A percentile compares a stretch with the other conserved stretches of the same genome.
phyloP scores from a whole-genome alignment of 1,140 invertebrate species.

The Neuroterus valhalla region DNA sequence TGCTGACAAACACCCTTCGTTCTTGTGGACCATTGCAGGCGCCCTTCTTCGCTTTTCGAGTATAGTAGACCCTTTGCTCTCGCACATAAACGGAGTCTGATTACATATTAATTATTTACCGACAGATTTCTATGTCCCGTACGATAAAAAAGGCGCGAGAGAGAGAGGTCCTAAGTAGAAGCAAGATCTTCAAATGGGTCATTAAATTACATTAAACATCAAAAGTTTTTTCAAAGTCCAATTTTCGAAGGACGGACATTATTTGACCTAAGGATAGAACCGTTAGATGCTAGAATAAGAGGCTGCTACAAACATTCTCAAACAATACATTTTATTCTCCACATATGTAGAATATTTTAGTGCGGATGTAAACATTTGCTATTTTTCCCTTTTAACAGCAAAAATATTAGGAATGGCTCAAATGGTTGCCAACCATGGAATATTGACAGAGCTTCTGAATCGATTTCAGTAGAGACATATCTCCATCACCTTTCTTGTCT shows the following conservation, averaged over 20 bases:
- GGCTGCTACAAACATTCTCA: too few species aligned
- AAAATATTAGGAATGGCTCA: too few species aligned
- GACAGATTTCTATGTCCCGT: conserved; percentile 51
- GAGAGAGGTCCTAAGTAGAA: conserved; percentile 40
- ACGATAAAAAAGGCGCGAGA: background rate
- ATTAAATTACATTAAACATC: conserved; percentile 68
- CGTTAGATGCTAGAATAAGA: too few species aligned
- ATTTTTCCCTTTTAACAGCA: too few species aligned
- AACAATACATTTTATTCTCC: too few species aligned
- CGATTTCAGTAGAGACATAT: too few species aligned
- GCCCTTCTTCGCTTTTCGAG: conserved; percentile 55
- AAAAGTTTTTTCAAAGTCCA: conserved; percentile 47
- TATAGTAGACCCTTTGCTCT: conserved; percentile 55
- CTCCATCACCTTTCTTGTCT: too few species aligned
- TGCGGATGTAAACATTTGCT: too few species aligned
- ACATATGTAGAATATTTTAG: too few species aligned
- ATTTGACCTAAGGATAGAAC: conserved; percentile 25
- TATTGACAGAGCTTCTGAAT: too few species aligned
- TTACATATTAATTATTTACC: conserved; percentile 74
- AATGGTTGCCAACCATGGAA: too few species aligned
- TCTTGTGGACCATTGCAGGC: conserved; percentile 54
- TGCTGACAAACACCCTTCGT: conserved; percentile 69
- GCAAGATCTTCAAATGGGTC: conserved; percentile 52
- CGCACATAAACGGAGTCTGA: conserved; percentile 65
- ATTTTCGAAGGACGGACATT: conserved; percentile 37